phyloP scores from a whole-genome alignment of 2,888 invertebrate species.

The Campoplex capitator region DNA sequence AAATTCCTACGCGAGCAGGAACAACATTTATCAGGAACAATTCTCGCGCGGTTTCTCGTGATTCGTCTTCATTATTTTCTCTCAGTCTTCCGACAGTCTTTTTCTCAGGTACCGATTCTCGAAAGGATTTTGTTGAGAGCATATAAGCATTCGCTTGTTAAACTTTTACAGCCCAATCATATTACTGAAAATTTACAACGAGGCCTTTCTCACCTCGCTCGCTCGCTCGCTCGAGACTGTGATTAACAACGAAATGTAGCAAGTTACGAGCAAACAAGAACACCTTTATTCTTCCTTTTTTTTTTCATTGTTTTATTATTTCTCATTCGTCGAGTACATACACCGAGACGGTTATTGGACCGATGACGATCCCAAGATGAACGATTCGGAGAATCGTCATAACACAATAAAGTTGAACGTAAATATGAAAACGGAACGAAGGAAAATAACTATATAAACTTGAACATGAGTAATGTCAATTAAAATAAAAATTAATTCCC shows the following conservation, averaged over 20 bases:
- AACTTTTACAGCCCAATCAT: conserved; percentile 74
- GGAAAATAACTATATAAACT: conserved; percentile 11
- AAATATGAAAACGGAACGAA: conserved; percentile 34
- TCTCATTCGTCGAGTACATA: conserved; percentile 36
- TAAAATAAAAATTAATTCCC: neutral
- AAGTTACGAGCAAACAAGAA: conserved; percentile 68
- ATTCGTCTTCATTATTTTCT: conserved; percentile 38
- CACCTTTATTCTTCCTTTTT: conserved; percentile 46
- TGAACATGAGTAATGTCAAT: conserved; percentile 5
- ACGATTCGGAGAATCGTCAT: conserved; percentile 34
- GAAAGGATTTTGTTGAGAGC: conserved; percentile 43
- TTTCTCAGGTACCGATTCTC: conserved; percentile 20
- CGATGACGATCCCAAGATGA: conserved; percentile 37
- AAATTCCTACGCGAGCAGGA: neutral
- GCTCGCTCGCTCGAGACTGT: conserved; percentile 25
- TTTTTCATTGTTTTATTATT: conserved; percentile 60
- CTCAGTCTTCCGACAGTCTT: neutral
- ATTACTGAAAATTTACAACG: conserved; percentile 75
- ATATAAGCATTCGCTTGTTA: conserved; percentile 32
- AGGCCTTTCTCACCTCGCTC: conserved; percentile 48
- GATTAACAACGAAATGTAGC: conserved; percentile 67
- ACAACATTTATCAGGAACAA: conserved; percentile 19
- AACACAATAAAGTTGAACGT: conserved; percentile 42
- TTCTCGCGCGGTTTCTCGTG: conserved; percentile 39
- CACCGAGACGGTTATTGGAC: conserved; percentile 25